These are phyloP conservation scores for Anguilla obscura DNA, from an alignment of 2,797 vertebrate species.

Conservation along the genomic window DNA sequence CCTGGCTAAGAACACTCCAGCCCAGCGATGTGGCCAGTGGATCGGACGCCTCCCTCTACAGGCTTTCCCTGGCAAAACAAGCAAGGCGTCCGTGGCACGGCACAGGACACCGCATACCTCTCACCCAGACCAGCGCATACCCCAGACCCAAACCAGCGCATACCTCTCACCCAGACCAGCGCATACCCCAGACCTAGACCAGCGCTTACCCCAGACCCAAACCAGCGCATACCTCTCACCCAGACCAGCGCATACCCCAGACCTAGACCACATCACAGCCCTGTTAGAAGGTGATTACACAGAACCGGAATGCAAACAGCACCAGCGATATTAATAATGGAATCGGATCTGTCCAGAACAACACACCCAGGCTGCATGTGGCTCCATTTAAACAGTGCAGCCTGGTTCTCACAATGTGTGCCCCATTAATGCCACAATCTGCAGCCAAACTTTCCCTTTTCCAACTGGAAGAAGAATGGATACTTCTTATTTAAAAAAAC, in stretches of 20 bases:
- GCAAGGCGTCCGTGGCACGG: background rate
- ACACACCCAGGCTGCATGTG: conserved; percentile 5
- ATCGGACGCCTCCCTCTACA: background rate
- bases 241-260: conserved; percentile 75
- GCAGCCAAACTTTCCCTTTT: conserved; percentile 16
- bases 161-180: too few relatives aligned
- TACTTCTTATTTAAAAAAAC: background rate
- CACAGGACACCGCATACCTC: background rate
- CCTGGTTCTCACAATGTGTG: conserved; percentile 8
- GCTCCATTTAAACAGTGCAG: conserved; percentile 22
- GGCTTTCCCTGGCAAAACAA: background rate
- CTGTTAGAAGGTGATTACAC: conserved; percentile 75
- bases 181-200: too few relatives aligned
- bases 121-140: conserved; percentile 36
- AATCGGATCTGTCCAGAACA: conserved; percentile 64
- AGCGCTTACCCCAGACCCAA: too few relatives aligned
- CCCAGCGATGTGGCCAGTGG: background rate
- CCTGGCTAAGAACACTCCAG: background rate
- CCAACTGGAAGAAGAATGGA: background rate
- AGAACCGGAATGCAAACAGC: conserved; percentile 60
- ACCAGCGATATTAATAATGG: conserved; percentile 74
- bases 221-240: background rate
- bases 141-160: too few relatives aligned
- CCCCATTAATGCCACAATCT: background rate
- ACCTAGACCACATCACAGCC: conserved; percentile 75